These are phyloP conservation scores for Sebastes hubbsi DNA, from an alignment of 2,797 vertebrate species.

Conservation along the genomic window DNA sequence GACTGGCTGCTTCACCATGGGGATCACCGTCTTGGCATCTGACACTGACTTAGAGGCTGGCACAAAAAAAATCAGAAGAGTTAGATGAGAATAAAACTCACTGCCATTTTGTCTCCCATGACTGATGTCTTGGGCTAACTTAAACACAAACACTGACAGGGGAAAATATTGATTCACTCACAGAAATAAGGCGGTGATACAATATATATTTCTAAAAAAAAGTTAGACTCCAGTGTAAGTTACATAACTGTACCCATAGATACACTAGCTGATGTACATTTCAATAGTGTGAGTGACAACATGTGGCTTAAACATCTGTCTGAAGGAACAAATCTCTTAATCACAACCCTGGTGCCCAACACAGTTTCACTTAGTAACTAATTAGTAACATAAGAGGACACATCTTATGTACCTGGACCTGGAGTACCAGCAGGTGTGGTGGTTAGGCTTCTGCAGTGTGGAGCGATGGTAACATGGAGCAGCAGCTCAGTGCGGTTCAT, in stretches of 20 bases:
- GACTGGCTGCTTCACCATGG: slow-evolving; percentile 92
- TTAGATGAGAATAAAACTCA: neutral
- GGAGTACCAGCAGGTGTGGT: slow-evolving; percentile 92
- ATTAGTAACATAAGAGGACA: neutral
- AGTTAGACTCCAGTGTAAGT: neutral
- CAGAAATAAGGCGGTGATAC: neutral
- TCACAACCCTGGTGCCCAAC: neutral
- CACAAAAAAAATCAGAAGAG: slow-evolving; percentile 5
- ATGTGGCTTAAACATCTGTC: neutral
- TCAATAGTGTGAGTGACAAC: neutral
- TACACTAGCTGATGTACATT: neutral
- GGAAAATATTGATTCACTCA: neutral
- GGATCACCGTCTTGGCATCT: slow-evolving; percentile 91
- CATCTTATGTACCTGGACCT: slow-evolving; percentile 73
- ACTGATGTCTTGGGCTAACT: neutral
- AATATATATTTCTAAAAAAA: neutral
- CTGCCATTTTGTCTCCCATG: neutral
- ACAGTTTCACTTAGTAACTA: neutral
- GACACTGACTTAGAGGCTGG: slow-evolving; percentile 94
- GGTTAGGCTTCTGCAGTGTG: slow-evolving; percentile 93
- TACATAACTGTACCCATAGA: neutral
- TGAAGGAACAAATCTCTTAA: neutral
- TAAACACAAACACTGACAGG: neutral
- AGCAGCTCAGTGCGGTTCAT: slow-evolving; percentile 97
- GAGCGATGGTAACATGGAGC: slow-evolving; percentile 95